Evolutionary conservation across 1,140 invertebrate species (phyloP).

Genomic region (Hydropsyche tenuis): DNA sequence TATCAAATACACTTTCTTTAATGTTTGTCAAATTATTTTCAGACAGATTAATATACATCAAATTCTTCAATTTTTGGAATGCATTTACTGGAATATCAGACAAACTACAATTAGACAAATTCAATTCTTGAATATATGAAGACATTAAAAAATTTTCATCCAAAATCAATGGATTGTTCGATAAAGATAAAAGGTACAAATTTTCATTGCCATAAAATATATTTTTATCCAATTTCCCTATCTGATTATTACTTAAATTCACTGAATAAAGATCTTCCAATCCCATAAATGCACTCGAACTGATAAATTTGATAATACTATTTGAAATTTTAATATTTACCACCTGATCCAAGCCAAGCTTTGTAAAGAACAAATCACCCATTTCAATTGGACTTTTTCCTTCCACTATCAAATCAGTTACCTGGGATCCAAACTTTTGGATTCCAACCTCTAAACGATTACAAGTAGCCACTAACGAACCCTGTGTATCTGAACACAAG

Average conservation of each 20-base stretch:
- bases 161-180: conserved; percentile 69
- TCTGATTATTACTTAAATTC: conserved; percentile 70
- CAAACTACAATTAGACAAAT: conserved; percentile 70
- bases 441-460: conserved; percentile 64
- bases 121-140: conserved; percentile 69
- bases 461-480: conserved; percentile 60
- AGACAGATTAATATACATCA: conserved; percentile 70
- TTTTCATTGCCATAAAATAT: conserved; percentile 71
- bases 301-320: conserved; percentile 63
- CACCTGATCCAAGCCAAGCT: conserved; percentile 64
- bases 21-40: conserved; percentile 69
- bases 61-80: conserved; percentile 66
- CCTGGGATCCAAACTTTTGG: conserved; percentile 66
- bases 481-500: conserved; percentile 58
- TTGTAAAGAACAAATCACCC: conserved; percentile 64
- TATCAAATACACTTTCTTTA: conserved; percentile 67
- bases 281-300: conserved; percentile 69
- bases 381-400: conserved; percentile 63
- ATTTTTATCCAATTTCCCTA: conserved; percentile 69
- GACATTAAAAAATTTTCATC: conserved; percentile 66
- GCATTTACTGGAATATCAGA: conserved; percentile 65
- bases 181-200: conserved; percentile 69
- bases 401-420: conserved; percentile 67
- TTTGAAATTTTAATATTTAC: conserved; percentile 67
- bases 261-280: conserved; percentile 69